Evolutionary conservation across 1,140 invertebrate species (phyloP), one percentile per base, ranked within the genome.

Genomic region (Ostrea denselamellosa): DNA sequence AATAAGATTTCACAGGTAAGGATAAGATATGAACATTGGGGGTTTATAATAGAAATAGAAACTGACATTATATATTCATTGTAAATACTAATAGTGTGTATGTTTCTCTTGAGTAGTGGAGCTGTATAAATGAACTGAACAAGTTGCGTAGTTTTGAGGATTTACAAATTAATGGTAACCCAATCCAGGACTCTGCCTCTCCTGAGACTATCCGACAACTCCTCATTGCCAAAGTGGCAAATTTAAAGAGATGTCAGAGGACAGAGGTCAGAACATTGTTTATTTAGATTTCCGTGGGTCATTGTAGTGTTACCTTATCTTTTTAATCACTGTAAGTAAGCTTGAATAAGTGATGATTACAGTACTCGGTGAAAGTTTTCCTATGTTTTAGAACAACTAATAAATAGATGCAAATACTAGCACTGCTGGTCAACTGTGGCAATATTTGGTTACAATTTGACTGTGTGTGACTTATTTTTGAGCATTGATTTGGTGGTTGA

Each of bases 61-160:
- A 83, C 52, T 54, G n/a, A 52, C 14, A 5, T 51, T 7, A 53
- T 53, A 54, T 51, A 25, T 83, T 8, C 8, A 52, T 83, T 52
- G 9, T n/a, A 25, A n/a, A n/a, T 51, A 83, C 2, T 52, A 83
- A 0, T 53, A 19, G 51, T 22, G 12, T 2, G 2, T 82, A 52
- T 54, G 44, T 83, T 54, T 83, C 17, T 88, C 87, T 85, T 85
- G 96, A 96, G 56, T 93, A 97, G 97, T 98, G 97, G 97, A 93
- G 95, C 89, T 97, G 96, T 12, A 94, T 99, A 22, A 97, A 97
- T 92, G 97, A 98, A 95, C 94, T 98, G 88, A 97, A 98, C 92
- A 98, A 98, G 94, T 93, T 98, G 44, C 94, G 95, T 28, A 94
- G 94, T 65, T 95, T 99, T 28, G 96, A 96, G 90, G 97, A 97